Percentiles rank a stretch among this genome's conserved stretches.
Conservation (phyloP, 2,888 invertebrate species). For the Acrocyrtus sp. region DNA sequence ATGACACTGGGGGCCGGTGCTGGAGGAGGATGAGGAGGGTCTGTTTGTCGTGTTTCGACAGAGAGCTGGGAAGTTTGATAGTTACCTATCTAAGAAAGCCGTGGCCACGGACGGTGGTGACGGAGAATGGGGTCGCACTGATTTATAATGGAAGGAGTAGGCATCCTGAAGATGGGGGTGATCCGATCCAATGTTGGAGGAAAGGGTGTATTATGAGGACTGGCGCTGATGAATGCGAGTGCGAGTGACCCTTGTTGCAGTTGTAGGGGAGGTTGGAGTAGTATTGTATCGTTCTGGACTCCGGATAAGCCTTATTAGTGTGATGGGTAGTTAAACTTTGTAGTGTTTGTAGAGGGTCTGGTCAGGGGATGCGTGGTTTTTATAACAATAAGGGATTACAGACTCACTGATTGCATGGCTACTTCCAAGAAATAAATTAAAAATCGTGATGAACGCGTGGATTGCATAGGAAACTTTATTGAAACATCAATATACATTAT, state of each 20-base stretch:
- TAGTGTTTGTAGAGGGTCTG: conserved; percentile 59
- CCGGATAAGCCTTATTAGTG: conserved; percentile 59
- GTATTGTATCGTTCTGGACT: conserved; percentile 56
- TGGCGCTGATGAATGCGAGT: conserved; percentile 39
- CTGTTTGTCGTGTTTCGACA: conserved; percentile 52
- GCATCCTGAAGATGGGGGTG: conserved; percentile 44
- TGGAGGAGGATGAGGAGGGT: conserved; percentile 15
- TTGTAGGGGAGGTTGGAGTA: conserved; percentile 38
- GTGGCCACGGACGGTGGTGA: conserved; percentile 57
- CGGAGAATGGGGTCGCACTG: conserved; percentile 50
- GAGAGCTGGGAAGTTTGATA: conserved; percentile 55
- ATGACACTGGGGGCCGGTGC: conserved; percentile 56
- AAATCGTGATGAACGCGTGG: not conserved
- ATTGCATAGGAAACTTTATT: not conserved
- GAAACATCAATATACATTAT: not conserved
- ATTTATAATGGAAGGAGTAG: conserved; percentile 57
- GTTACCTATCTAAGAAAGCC: conserved; percentile 57
- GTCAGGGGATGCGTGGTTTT: conserved; percentile 45
- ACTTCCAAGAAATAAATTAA: conserved; percentile 42
- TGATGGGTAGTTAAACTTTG: conserved; percentile 57
- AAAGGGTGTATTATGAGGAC: conserved; percentile 59
- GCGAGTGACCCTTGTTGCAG: conserved; percentile 33
- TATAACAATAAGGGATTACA: conserved; percentile 62
- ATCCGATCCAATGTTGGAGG: conserved; percentile 50
- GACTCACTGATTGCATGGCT: conserved; percentile 61